A percentile compares a stretch with the other conserved stretches of the same genome.
phyloP scores from a whole-genome alignment of 2,797 vertebrate genomes.

The Syngnathus rostellatus region DNA sequence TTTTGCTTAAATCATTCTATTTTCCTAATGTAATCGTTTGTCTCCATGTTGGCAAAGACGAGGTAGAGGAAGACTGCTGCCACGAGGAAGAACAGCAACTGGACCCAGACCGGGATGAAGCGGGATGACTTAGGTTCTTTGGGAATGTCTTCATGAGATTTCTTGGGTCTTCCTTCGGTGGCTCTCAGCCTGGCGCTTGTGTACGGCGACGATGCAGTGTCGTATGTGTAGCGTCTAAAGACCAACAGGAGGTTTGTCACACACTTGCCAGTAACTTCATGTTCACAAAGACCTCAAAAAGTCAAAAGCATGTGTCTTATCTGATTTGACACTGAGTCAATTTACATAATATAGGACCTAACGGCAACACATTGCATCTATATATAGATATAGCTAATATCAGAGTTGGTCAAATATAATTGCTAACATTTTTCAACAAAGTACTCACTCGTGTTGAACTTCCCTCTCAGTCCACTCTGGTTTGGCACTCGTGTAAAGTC shows the following conservation, averaged over 20 bases:
- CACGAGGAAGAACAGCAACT: conserved; percentile 62
- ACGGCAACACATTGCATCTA: not conserved
- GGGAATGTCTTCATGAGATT: conserved; percentile 11
- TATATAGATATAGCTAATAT: not conserved
- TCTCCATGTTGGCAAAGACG: conserved; percentile 64
- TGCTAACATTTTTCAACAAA: not conserved
- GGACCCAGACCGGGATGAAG: conserved; percentile 62
- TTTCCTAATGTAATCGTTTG: conserved; percentile 42
- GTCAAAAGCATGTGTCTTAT: not conserved
- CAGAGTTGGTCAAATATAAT: not conserved
- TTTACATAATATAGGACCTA: not conserved
- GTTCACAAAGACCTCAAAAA: not conserved
- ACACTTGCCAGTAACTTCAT: not conserved
- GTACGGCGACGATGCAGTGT: conserved; percentile 37
- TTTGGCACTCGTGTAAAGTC: conserved; percentile 37
- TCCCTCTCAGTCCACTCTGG: conserved; percentile 37
- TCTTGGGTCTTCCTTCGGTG: conserved; percentile 9
- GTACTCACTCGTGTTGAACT: conserved; percentile 30
- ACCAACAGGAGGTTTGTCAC: not conserved
- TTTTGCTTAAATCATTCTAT: conserved; percentile 36
- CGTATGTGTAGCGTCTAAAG: conserved; percentile 45
- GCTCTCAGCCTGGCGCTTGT: conserved; percentile 34
- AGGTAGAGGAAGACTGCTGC: conserved; percentile 58
- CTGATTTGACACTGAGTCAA: not conserved
- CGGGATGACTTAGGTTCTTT: conserved; percentile 31